Base-by-base conservation (phyloP, 2,797 vertebrate species). In the Ambastaia sidthimunki region DNA sequence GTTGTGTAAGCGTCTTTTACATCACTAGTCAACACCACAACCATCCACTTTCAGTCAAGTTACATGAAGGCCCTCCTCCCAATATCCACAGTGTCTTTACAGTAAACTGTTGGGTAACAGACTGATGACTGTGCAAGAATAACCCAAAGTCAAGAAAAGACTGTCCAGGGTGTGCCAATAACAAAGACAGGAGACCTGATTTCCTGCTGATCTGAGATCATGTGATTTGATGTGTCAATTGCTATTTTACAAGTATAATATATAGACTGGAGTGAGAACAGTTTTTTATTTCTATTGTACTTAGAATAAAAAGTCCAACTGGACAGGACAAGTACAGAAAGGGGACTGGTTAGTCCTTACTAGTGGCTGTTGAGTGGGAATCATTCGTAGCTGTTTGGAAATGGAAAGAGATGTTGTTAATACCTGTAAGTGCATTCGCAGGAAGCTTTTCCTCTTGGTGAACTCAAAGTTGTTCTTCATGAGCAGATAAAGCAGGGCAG, bases 381-480 rank as follows among this genome's bases (percentile, higher is more conserved):
- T 11, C 5, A 57, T 59, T 6, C 4, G 13, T 48, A 21, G 5
- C 7, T 57, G 37, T 25, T 2, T 23, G 23, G 31, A 21, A 37
- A n/a, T 2, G 18, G 62, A 67, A 0, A 19, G 7, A 59, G 19
- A 57, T 23, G 7, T 47, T 1, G 7, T 23, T 62, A 88, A 88
- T 86, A 98, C 97, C 96, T 99, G 98, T 71, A 98, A 93, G 86
- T 99, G 98, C 0, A 96, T 99, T 80, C 97, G 95, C 59, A 98
- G 88, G 88, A 99, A 99, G 0, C 94, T 97, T 88, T 93, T 97
- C 85, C 95, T 96, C 91, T 98, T 99, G 83, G 97, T 98, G 92
- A 95, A 98, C 80, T 99, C 97, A 41, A 97, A 99, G 91, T 99
- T 99, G 89, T 96, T 96, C 79, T 93, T 95, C 98, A 99, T 99